phyloP scores from a whole-genome alignment of 2,113 vertebrate species.

The Bubalus kerabau region DNA sequence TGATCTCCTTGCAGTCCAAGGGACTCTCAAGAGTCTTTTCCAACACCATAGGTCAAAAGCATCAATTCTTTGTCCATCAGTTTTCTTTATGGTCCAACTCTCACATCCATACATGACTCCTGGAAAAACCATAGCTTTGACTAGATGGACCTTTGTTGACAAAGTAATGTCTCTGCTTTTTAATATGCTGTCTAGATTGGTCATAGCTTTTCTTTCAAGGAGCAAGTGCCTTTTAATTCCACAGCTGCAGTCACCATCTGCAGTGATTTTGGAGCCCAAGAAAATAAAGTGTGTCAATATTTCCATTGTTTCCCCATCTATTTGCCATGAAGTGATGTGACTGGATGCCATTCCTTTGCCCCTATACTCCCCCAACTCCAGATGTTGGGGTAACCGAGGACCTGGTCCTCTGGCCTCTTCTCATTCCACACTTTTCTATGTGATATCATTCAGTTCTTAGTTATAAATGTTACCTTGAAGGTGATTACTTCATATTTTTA shows the following conservation, averaged over 20 bases:
- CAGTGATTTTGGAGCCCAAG: not conserved
- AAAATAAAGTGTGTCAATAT: not conserved
- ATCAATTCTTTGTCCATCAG: rapidly evolving
- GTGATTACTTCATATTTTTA: not conserved
- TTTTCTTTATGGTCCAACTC: not conserved
- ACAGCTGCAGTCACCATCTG: not conserved
- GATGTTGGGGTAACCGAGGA: not conserved
- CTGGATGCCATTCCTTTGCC: not conserved
- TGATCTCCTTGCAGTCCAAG: not conserved
- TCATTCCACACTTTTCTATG: not conserved
- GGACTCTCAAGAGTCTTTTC: not conserved
- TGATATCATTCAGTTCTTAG: not conserved
- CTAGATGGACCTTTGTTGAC: not conserved
- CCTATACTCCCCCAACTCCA: not conserved
- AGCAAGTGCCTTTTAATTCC: not conserved
- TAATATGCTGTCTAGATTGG: not conserved
- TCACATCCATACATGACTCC: not conserved
- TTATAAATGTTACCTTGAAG: not conserved
- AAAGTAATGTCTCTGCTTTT: not conserved
- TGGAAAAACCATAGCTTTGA: not conserved
- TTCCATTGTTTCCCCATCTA: not conserved
- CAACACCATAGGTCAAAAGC: not conserved
- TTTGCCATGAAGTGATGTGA: not conserved
- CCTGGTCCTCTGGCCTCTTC: not conserved
- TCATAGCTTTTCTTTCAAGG: not conserved